A percentile compares a stretch with the other conserved stretches of the same genome.
phyloP scores from a whole-genome alignment of 2,888 invertebrate species.

The Ischnura elegans region DNA sequence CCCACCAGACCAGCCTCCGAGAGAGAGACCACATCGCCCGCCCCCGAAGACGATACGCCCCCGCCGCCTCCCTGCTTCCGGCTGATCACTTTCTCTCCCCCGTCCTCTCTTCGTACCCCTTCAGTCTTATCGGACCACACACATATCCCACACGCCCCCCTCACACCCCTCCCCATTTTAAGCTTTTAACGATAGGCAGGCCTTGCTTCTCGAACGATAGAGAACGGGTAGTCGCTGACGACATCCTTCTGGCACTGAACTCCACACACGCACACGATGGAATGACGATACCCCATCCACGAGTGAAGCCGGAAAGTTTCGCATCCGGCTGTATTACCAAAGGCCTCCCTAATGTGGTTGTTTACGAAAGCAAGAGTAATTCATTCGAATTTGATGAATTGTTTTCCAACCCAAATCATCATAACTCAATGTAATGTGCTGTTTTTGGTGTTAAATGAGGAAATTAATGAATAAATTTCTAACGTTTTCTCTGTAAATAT shows the following conservation, averaged over 20 bases:
- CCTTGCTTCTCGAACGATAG: background rate
- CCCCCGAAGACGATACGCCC: slow-evolving; percentile 40
- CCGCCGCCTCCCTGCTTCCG: slow-evolving; percentile 45
- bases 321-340: too few relatives aligned
- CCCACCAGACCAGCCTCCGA: background rate
- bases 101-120: background rate
- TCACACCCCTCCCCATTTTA: background rate
- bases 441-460: too few relatives aligned
- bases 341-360: too few relatives aligned
- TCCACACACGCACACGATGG: background rate
- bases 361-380: too few relatives aligned
- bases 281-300: too few relatives aligned
- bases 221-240: background rate
- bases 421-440: too few relatives aligned
- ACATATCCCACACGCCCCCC: background rate
- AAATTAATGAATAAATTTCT: too few relatives aligned
- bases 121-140: background rate
- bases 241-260: too few relatives aligned
- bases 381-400: too few relatives aligned
- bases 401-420: too few relatives aligned
- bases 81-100: slow-evolving; percentile 44
- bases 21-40: background rate
- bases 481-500: too few relatives aligned
- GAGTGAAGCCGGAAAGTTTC: too few relatives aligned
- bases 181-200: slow-evolving; percentile 29